phyloP scores from a whole-genome alignment of 1,140 invertebrate genomes.

The Drosophila fuyamai region DNA sequence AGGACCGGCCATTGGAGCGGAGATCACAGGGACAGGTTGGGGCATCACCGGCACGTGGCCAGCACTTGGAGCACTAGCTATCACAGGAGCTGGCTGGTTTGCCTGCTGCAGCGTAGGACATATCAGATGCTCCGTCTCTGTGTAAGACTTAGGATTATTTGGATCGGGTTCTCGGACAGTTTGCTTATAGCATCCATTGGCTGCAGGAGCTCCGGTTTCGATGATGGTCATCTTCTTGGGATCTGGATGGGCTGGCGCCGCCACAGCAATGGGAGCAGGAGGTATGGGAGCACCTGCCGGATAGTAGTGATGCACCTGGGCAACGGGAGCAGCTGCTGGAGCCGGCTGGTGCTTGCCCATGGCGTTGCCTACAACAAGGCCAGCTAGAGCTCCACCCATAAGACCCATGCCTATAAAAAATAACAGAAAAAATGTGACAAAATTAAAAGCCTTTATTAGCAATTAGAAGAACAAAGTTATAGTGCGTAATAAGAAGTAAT shows the following conservation, averaged over 20 bases:
- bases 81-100: conserved; percentile 20
- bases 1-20: conserved; percentile 1
- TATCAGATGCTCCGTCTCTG: conserved; percentile 57
- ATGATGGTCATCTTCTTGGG: conserved; percentile 40
- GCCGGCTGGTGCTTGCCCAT: conserved; percentile 19
- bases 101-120: conserved; percentile 48
- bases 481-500: too few relatives aligned
- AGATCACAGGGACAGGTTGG: conserved; percentile 35
- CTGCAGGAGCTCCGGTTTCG: conserved; percentile 47
- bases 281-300: not conserved
- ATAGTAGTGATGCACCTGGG: conserved; percentile 40
- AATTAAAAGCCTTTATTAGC: not conserved
- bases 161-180: conserved; percentile 53
- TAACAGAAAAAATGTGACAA: not conserved
- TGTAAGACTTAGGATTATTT: conserved; percentile 46
- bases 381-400: conserved; percentile 57
- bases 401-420: conserved; percentile 47
- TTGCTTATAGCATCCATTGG: conserved; percentile 66
- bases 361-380: conserved; percentile 39
- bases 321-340: conserved; percentile 24
- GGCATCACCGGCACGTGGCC: conserved; percentile 45
- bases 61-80: conserved; percentile 9
- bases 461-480: too few relatives aligned
- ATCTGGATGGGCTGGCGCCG: conserved; percentile 2
- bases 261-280: conserved; percentile 8